A percentile compares a stretch with the other conserved stretches of the same genome.
These are phyloP conservation scores for Drosophila jambulina DNA, from an alignment of 1,140 invertebrate genomes.

Conservation along the genomic window DNA sequence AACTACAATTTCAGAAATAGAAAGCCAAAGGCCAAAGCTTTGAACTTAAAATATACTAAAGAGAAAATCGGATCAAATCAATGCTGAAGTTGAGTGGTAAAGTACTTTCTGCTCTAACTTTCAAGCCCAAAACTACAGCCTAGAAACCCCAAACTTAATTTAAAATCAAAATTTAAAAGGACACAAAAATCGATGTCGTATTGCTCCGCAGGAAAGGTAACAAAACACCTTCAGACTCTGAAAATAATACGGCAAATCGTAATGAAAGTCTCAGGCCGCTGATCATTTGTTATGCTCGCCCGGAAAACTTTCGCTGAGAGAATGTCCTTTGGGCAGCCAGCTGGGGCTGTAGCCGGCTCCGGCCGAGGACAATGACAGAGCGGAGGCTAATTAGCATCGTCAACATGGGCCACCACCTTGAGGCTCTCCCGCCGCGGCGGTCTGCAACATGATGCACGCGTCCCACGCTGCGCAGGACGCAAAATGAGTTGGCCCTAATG, in stretches of 20 bases:
- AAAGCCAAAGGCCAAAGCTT: background rate
- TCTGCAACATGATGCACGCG: slow-evolving; percentile 60
- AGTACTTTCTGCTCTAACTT: too few species aligned
- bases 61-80: too few species aligned
- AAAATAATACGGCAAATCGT: too few species aligned
- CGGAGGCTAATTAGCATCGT: slow-evolving; percentile 57
- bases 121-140: too few species aligned
- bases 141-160: too few species aligned
- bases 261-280: background rate
- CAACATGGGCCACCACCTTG: slow-evolving; percentile 47
- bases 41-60: too few species aligned
- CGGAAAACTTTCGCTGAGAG: background rate
- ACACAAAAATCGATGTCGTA: too few species aligned
- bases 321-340: slow-evolving; percentile 27
- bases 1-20: background rate
- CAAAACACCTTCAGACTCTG: background rate
- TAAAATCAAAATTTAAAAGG: too few species aligned
- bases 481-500: slow-evolving; percentile 45
- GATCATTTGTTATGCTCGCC: background rate
- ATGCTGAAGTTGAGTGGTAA: too few species aligned
- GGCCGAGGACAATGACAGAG: slow-evolving; percentile 40
- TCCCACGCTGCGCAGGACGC: slow-evolving; percentile 38
- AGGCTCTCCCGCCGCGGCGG: background rate
- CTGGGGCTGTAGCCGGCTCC: background rate
- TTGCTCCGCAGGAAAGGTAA: too few species aligned